Evolutionary conservation across 2,113 vertebrate species (phyloP), one percentile per base, ranked within the genome.

Genomic region (Lonchura striata): DNA sequence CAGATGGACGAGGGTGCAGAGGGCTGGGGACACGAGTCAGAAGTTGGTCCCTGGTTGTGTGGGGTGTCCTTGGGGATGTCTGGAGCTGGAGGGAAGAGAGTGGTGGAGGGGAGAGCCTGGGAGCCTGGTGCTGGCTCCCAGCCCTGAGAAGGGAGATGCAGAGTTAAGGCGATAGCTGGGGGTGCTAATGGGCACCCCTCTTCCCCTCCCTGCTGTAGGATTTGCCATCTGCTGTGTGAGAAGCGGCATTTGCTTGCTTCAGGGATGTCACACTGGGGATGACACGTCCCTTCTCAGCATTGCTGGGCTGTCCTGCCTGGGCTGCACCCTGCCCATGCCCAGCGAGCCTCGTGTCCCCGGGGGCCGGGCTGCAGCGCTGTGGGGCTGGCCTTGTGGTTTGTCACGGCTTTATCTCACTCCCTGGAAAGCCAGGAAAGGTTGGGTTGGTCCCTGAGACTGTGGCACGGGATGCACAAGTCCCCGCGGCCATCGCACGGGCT

Each of bases 221-320:
- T 96, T 95, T 95, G 78, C 95, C 95, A 96, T 96, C 95, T 96
- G 95, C 94, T 94, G 94, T 81, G 94, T 4, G 88, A 95, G 94
- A 82, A 81, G 37, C 20, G 4, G 82, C 95, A 91, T 96, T 96
- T 96, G 94, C 90, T 96, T 3, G 78, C 82, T 84, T 83, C 12
- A 5, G 94, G 77, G 92, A 56, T 94, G 94, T 92, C 92, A 86
- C 19, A 3, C 42, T 3, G 77, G 53, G 63, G 78, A 57, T 33
- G 74, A 52, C 60, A 35, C 2, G 2, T 94, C 90, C 64, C 88
- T 59, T 42, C 3, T 10, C 80, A 25, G 69, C n/a, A 7, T 25
- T 50, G 56, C 82, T 25, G 78, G 78, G 77, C 71, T 71, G 89
- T 82, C 49, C 78, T 39, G 84, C 15, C 30, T 4, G 3, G 74